A percentile compares a stretch with the other conserved stretches of the same genome.
phyloP scores from a whole-genome alignment of 2,888 invertebrate genomes.

The Drosophila nr. perissopoda region DNA sequence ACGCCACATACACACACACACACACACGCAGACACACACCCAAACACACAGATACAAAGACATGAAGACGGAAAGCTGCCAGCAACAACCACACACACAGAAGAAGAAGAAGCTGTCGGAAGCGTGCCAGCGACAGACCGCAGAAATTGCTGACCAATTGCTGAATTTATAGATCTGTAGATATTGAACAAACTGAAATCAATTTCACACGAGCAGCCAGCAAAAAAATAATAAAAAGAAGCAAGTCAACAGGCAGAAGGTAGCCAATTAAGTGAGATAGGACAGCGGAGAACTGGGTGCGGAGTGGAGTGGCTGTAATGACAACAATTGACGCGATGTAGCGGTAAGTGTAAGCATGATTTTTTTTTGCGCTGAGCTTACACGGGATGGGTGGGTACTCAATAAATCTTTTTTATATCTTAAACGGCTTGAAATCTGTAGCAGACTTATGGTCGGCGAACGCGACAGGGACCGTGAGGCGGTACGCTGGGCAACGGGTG shows the following conservation, averaged over 20 bases:
- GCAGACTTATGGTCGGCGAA: slow-evolving; percentile 86
- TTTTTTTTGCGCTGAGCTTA: neutral
- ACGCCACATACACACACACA: slow-evolving; percentile 28
- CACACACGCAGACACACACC: neutral
- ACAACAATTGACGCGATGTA: slow-evolving; percentile 85
- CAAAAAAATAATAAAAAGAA: neutral
- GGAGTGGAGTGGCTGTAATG: slow-evolving; percentile 77
- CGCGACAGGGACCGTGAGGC: slow-evolving; percentile 86
- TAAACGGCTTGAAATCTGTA: slow-evolving; percentile 43
- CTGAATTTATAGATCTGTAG: slow-evolving; percentile 59
- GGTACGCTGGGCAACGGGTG: slow-evolving; percentile 86
- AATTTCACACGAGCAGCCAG: slow-evolving; percentile 46
- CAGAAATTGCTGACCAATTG: slow-evolving; percentile 46
- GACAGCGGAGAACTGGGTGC: slow-evolving; percentile 18
- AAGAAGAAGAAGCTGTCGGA: slow-evolving; percentile 22
- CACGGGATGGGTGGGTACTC: neutral
- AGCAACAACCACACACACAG: slow-evolving; percentile 13
- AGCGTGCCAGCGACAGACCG: slow-evolving; percentile 30
- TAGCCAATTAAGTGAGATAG: slow-evolving; percentile 11
- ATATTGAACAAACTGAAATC: slow-evolving; percentile 60
- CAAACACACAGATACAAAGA: slow-evolving; percentile 36
- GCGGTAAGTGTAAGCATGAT: slow-evolving; percentile 80
- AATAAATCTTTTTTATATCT: slow-evolving; percentile 8
- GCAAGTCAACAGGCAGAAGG: neutral
- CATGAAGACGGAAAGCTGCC: slow-evolving; percentile 33